phyloP scores from a whole-genome alignment of 2,888 invertebrate species.

The Chaitophorus viminalis region DNA sequence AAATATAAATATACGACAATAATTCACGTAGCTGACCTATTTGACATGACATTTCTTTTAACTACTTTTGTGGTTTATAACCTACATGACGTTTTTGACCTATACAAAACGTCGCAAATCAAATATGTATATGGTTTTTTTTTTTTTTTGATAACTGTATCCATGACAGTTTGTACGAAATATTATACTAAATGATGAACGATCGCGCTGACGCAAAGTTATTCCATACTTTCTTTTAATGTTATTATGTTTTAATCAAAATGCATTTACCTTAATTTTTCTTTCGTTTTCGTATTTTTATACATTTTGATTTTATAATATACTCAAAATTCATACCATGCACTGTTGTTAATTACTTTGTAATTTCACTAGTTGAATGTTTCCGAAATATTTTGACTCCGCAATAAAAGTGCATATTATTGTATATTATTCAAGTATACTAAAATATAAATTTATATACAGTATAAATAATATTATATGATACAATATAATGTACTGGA shows the following conservation, averaged over 20 bases:
- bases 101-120: conserved; percentile 6
- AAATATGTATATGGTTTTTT: background rate
- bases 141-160: background rate
- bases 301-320: too few relatives aligned
- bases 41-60: conserved; percentile 44
- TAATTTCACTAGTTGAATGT: too few relatives aligned
- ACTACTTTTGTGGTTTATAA: background rate
- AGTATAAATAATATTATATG: too few relatives aligned
- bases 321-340: too few relatives aligned
- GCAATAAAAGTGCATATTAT: too few relatives aligned
- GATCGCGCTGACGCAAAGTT: conserved; percentile 11
- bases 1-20: conserved; percentile 1
- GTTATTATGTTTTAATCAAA: background rate
- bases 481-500: too few relatives aligned
- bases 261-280: background rate
- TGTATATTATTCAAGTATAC: too few relatives aligned
- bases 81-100: conserved; percentile 35
- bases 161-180: conserved; percentile 9
- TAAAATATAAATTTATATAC: too few relatives aligned
- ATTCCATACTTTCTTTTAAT: background rate
- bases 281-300: background rate
- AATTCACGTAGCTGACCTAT: conserved; percentile 31
- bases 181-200: conserved; percentile 25
- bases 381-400: too few relatives aligned
- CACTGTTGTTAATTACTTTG: too few relatives aligned